Base-by-base conservation (phyloP, 2,888 invertebrate species). In the Conchocele bisecta region DNA sequence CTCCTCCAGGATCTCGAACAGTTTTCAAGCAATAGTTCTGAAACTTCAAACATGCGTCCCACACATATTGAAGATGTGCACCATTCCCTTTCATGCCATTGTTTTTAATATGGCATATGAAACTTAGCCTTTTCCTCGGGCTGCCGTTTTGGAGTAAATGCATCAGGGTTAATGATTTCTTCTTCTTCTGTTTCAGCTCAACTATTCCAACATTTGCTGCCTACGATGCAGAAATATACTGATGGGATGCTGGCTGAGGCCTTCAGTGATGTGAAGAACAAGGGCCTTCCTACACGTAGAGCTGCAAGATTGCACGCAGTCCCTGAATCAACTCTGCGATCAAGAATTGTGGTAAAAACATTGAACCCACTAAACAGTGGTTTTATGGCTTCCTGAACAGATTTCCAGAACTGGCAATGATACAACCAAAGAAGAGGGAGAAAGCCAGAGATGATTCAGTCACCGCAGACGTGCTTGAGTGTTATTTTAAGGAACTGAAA, bases 311-410 rank as follows among this genome's bases (percentile, higher is more conserved):
- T 44, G 15, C 61, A 73, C 64, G 60, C 50, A 31, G 13, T 67
- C 26, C 54, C 64, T 39, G 63, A 60, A 41, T 61, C 67, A n/a
- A 72, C 65, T 20, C 54, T 61, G n/a, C 50, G 73, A 2, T 42
- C n/a, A n/a, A n/a, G n/a, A n/a, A n/a, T n/a, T n/a, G n/a, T n/a
- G 44, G 44, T 11, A 58, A 44, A 24, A 46, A 53, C 39, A 54
- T 15, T 31, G 50, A 54, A 13, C 72, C 61, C 35, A 51, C 66
- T 26, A 72, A 66, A 50, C 66, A 72, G 29, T 61, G 60, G 66
- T 72, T 65, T 54, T 71, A 60, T 54, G 64, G 58, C 3, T 57
- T 71, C 56, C 3, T 65, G 31, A 29, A 15, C 5, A 46, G 58
- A 13, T 61, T 66, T 57, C 28, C 41, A 31, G 60, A 72, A n/a